These are phyloP conservation scores for Protobothrops flavoviridis DNA, from an alignment of 2,113 vertebrate genomes.

Conservation along the genomic window DNA sequence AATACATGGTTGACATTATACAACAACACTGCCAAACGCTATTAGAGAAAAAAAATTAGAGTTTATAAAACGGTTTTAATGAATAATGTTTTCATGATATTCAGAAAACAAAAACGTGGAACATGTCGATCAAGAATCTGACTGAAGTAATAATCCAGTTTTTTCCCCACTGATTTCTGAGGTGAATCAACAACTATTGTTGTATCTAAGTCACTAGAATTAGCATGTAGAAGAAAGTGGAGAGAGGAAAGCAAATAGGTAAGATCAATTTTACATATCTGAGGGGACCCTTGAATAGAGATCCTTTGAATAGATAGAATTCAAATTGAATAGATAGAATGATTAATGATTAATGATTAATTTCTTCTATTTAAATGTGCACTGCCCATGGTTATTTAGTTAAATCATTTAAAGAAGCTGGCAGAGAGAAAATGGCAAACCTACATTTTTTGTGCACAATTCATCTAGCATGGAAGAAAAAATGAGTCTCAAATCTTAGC, in stretches of 20 bases:
- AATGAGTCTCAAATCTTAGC: neutral
- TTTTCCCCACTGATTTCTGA: neutral
- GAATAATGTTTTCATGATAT: constrained; percentile 21
- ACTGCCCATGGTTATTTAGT: neutral
- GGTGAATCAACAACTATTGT: neutral
- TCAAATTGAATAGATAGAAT: too few species aligned
- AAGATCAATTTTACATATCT: neutral
- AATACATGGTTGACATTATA: constrained; percentile 45
- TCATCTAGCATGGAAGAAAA: neutral
- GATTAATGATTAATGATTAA: neutral
- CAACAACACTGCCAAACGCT: constrained; percentile 6
- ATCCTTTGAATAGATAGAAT: neutral
- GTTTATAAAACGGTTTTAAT: constrained; percentile 42
- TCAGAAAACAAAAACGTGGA: neutral
- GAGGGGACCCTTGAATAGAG: neutral
- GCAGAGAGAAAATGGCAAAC: neutral
- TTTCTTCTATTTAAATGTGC: neutral
- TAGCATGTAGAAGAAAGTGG: neutral
- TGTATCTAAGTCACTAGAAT: neutral
- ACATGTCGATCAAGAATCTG: neutral
- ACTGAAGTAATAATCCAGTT: neutral
- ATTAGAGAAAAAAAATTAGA: constrained; percentile 26
- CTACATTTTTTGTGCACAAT: neutral
- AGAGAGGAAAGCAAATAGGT: neutral
- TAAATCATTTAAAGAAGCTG: neutral